These are phyloP conservation scores for Cantharis flavilabris DNA, from an alignment of 2,888 invertebrate species.

Conservation along the genomic window DNA sequence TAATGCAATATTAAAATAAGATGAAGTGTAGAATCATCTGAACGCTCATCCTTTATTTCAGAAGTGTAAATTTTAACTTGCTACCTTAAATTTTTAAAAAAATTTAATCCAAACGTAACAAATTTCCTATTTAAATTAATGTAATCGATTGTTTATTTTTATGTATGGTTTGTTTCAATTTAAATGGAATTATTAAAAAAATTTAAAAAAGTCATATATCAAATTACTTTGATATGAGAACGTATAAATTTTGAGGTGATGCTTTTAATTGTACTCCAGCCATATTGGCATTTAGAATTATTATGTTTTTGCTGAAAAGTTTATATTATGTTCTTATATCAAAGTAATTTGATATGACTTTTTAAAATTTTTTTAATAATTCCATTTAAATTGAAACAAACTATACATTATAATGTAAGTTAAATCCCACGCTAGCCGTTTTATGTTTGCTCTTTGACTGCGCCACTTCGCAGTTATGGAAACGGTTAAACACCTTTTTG, in stretches of 20 bases:
- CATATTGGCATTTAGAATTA: too few species aligned
- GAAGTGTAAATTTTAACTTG: neutral
- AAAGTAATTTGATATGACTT: too few species aligned
- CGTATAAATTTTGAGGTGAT: too few species aligned
- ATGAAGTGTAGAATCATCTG: slow-evolving; percentile 16
- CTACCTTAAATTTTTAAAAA: neutral
- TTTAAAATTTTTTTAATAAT: too few species aligned
- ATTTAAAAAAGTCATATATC: too few species aligned
- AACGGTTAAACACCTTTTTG: neutral
- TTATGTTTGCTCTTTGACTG: neutral
- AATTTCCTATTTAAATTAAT: neutral
- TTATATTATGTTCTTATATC: too few species aligned
- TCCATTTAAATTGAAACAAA: too few species aligned
- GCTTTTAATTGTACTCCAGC: too few species aligned
- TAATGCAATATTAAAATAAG: slow-evolving; percentile 32
- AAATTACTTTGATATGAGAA: too few species aligned
- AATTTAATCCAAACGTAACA: neutral
- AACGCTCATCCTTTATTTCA: neutral
- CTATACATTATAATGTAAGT: neutral
- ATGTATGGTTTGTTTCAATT: neutral
- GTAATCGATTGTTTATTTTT: neutral
- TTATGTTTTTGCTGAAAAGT: too few species aligned
- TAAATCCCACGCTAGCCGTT: neutral
- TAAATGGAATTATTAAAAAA: too few species aligned
- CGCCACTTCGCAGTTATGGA: neutral